These are phyloP conservation scores for Palaemon carinicauda DNA, from an alignment of 1,140 invertebrate species.

Conservation along the genomic window DNA sequence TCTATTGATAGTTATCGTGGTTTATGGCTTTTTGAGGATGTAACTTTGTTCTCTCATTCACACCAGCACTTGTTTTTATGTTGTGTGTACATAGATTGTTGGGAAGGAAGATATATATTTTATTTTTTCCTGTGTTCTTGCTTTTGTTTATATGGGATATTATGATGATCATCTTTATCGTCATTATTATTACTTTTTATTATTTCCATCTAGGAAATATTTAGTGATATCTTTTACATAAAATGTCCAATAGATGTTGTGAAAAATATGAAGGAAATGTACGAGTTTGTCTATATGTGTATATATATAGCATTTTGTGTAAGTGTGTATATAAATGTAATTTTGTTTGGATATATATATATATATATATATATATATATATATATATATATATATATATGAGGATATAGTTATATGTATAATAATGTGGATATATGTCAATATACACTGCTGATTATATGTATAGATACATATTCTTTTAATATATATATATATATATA, in stretches of 20 bases:
- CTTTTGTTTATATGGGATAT: conserved; percentile 34
- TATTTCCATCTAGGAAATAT: conserved; percentile 10
- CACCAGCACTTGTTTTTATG: conserved; percentile 47
- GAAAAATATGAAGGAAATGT: conserved; percentile 33
- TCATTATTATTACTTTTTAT: too few relatives aligned
- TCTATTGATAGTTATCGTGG: too few relatives aligned
- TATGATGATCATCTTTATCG: neutral
- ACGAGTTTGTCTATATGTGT: neutral
- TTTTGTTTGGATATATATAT: neutral
- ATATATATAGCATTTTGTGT: neutral
- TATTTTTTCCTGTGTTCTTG: conserved; percentile 22
- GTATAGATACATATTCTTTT: neutral
- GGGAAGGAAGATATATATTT: conserved; percentile 39
- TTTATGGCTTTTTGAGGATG: neutral
- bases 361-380: neutral
- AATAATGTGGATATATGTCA: neutral
- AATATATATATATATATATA: neutral
- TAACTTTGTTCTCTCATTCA: conserved; percentile 18
- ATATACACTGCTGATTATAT: neutral
- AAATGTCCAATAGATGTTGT: conserved; percentile 45
- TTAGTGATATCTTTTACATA: conserved; percentile 42
- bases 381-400: neutral
- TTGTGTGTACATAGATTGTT: conserved; percentile 48
- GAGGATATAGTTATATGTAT: neutral
- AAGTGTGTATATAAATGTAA: neutral